A percentile compares a stretch with the other conserved stretches of the same genome.
Conservation (phyloP, 2,888 invertebrate species). For the Lasius fuliginosus region DNA sequence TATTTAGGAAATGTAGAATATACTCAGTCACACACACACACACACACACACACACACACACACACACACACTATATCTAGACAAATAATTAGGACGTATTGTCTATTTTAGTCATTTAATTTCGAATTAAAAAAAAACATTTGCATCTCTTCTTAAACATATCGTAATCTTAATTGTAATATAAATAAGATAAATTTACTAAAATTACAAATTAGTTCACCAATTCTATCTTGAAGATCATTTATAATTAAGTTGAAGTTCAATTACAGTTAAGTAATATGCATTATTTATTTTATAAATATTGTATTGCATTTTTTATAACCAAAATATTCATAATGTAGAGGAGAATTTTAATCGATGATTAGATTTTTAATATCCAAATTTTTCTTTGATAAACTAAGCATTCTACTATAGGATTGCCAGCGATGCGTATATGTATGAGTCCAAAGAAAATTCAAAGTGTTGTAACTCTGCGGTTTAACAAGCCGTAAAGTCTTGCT, state of each 20-base stretch:
- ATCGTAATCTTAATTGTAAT: not conserved
- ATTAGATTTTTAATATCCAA: not conserved
- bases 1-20: not conserved
- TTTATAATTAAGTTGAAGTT: not conserved
- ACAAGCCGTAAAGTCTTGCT: slow-evolving; percentile 19
- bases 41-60: not conserved
- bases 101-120: not conserved
- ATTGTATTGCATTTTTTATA: not conserved
- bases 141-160: not conserved
- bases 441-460: slow-evolving; percentile 5
- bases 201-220: not conserved
- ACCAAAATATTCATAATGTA: not conserved
- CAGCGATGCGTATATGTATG: not conserved
- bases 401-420: not conserved
- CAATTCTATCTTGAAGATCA: not conserved
- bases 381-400: slow-evolving; percentile 4
- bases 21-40: not conserved
- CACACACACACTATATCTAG: not conserved
- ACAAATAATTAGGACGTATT: not conserved
- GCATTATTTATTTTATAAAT: not conserved
- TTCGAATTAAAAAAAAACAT: not conserved
- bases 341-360: not conserved
- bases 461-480: not conserved
- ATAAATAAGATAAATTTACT: slow-evolving; percentile 2
- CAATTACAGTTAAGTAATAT: not conserved